Evolutionary conservation across 2,113 vertebrate species (phyloP).

Genomic region (Meles meles): DNA sequence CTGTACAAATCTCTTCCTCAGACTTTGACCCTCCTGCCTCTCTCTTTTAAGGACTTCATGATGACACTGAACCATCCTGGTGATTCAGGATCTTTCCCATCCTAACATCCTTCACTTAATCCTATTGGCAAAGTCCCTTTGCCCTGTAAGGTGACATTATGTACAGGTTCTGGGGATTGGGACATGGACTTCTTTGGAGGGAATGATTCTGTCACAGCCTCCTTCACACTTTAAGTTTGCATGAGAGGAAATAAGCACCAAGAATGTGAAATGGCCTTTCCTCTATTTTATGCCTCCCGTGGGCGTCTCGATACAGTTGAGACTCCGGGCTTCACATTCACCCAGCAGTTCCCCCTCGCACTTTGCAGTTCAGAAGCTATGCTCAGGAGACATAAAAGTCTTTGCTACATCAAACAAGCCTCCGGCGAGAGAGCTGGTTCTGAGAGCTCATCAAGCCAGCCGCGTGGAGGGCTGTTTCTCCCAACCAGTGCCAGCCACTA

Average conservation of each 20-base stretch:
- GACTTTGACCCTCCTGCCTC: background rate
- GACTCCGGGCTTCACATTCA: too few relatives aligned
- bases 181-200: background rate
- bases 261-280: background rate
- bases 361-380: background rate
- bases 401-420: background rate
- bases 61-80: background rate
- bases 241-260: background rate
- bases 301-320: background rate
- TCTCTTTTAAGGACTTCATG: background rate
- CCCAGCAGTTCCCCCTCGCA: background rate
- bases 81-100: too few relatives aligned
- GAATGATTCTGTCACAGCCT: background rate
- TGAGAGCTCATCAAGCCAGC: background rate
- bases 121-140: background rate
- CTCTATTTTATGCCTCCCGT: background rate
- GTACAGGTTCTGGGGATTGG: background rate
- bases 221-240: background rate
- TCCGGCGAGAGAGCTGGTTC: background rate
- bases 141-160: background rate
- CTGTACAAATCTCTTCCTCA: background rate
- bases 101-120: background rate
- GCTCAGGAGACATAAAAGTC: background rate
- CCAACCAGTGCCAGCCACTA: background rate
- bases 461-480: background rate